These are phyloP conservation scores for Brassicogethes aeneus DNA, from an alignment of 2,888 invertebrate species.

Conservation along the genomic window DNA sequence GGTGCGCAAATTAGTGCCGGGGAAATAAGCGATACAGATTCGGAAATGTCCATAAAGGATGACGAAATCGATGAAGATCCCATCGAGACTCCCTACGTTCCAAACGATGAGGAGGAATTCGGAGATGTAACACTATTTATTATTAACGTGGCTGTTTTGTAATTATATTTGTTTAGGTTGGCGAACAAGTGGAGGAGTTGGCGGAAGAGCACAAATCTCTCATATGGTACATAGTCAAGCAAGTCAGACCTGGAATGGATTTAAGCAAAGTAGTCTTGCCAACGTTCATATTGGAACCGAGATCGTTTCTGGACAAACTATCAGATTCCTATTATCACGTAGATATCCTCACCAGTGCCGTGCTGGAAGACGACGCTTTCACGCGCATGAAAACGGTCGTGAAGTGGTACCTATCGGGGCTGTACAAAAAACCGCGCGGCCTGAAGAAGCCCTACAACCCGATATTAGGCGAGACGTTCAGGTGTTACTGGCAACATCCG, in stretches of 20 bases:
- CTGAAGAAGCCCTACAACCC: slow-evolving; percentile 95
- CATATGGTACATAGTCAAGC: slow-evolving; percentile 90
- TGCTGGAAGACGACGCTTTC: slow-evolving; percentile 77
- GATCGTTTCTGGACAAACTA: slow-evolving; percentile 88
- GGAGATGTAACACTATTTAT: slow-evolving; percentile 37
- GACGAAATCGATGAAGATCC: slow-evolving; percentile 44
- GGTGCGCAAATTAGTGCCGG: slow-evolving; percentile 41
- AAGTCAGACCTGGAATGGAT: slow-evolving; percentile 95
- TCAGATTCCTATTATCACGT: slow-evolving; percentile 93
- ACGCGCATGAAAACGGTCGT: slow-evolving; percentile 81
- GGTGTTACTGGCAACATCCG: slow-evolving; percentile 83
- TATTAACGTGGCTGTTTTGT: no score
- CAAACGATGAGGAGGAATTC: slow-evolving; percentile 52
- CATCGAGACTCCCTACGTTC: slow-evolving; percentile 51
- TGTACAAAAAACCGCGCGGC: slow-evolving; percentile 91
- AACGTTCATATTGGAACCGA: slow-evolving; percentile 87
- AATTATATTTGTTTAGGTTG: slow-evolving; percentile 47
- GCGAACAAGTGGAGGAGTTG: slow-evolving; percentile 83
- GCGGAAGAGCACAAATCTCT: slow-evolving; percentile 92
- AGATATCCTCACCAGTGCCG: slow-evolving; percentile 78
- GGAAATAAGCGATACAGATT: slow-evolving; percentile 54
- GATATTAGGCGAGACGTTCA: slow-evolving; percentile 83
- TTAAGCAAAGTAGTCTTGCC: slow-evolving; percentile 87
- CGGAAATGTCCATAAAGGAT: slow-evolving; percentile 50
- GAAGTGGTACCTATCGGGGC: slow-evolving; percentile 86